phyloP scores from a whole-genome alignment of 2,888 invertebrate genomes.

The Rhyacophila evoluta region DNA sequence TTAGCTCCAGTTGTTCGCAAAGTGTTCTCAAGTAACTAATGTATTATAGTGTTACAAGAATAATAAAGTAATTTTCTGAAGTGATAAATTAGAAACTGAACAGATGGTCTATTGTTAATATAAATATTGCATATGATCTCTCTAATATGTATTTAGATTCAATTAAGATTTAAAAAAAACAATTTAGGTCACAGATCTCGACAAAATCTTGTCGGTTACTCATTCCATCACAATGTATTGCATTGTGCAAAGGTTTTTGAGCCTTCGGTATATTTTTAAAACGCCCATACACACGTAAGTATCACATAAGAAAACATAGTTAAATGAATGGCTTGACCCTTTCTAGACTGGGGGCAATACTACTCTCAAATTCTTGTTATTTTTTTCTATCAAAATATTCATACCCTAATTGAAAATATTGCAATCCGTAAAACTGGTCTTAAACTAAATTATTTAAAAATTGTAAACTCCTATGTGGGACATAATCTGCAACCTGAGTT shows the following conservation, averaged over 20 bases:
- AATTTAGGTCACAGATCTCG: neutral
- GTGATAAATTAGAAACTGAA: neutral
- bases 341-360: neutral
- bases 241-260: neutral
- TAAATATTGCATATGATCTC: too few relatives aligned
- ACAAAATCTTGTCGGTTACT: neutral
- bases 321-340: neutral
- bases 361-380: too few relatives aligned
- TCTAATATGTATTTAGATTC: neutral
- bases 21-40: too few relatives aligned
- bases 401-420: too few relatives aligned
- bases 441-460: too few relatives aligned
- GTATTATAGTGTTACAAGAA: neutral
- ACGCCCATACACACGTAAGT: neutral
- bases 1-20: too few relatives aligned
- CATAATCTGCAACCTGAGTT: too few relatives aligned
- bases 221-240: constrained; percentile 7
- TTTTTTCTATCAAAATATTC: too few relatives aligned
- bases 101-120: neutral
- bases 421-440: too few relatives aligned
- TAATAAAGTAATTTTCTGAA: neutral
- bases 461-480: too few relatives aligned
- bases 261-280: neutral
- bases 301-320: constrained; percentile 2
- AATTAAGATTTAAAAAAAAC: neutral